Conservation (phyloP, 2,888 invertebrate genomes). For the Lasioglossum calceatum region DNA sequence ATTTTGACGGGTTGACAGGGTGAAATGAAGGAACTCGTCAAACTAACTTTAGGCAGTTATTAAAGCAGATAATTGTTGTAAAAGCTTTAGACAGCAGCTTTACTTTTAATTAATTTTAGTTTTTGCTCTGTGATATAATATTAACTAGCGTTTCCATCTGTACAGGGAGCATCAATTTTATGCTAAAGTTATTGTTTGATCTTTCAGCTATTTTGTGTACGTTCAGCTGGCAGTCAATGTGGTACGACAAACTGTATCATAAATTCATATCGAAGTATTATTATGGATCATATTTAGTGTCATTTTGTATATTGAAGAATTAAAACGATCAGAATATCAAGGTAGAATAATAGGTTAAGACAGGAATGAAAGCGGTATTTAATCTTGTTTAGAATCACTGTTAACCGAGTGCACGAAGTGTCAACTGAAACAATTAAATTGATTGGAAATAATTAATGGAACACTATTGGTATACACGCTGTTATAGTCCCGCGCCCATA, state of each 20-base stretch:
- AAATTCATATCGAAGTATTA: not conserved
- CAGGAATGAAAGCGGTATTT: not conserved
- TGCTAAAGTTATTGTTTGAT: not conserved
- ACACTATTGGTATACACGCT: not conserved
- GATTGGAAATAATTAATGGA: constrained; percentile 11
- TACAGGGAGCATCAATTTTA: not conserved
- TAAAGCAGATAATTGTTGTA: no score
- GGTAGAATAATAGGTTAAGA: not conserved
- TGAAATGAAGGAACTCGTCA: no score
- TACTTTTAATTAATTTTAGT: not conserved
- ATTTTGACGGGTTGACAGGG: not conserved
- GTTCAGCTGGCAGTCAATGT: no score
- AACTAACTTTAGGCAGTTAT: no score
- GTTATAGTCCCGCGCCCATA: not conserved
- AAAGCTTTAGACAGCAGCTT: not conserved
- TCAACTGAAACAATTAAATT: not conserved
- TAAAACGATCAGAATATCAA: not conserved
- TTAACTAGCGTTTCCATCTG: not conserved
- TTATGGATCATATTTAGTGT: not conserved
- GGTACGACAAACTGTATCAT: not conserved
- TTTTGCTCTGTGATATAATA: not conserved
- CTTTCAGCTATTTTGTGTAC: no score
- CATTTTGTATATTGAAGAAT: not conserved
- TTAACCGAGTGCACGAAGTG: not conserved
- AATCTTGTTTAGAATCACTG: not conserved